These are phyloP conservation scores for Stenodera caucasica DNA, from an alignment of 2,888 invertebrate genomes.

Conservation along the genomic window DNA sequence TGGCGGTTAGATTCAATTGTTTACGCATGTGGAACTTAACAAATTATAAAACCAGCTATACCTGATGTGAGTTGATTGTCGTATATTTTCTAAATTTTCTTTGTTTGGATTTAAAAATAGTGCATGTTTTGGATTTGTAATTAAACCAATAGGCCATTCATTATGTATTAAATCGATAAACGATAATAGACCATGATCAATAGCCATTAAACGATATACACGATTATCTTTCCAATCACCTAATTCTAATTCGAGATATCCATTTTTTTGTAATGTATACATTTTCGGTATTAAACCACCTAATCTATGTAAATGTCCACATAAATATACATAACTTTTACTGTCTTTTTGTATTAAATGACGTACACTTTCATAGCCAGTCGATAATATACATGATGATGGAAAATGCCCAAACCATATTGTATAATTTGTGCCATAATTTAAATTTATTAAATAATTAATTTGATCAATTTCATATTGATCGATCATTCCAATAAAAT, in stretches of 20 bases:
- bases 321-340: conserved; percentile 75
- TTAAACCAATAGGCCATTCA: conserved; percentile 78
- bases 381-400: conserved; percentile 77
- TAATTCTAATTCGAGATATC: conserved; percentile 84
- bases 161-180: conserved; percentile 77
- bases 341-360: conserved; percentile 63
- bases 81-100: conserved; percentile 70
- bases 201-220: conserved; percentile 79
- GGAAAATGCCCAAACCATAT: conserved; percentile 92
- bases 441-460: conserved; percentile 60
- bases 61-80: conserved; percentile 77
- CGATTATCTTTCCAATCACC: conserved; percentile 93
- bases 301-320: conserved; percentile 88
- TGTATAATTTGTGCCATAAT: conserved; percentile 63
- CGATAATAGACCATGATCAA: conserved; percentile 87
- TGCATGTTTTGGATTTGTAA: conserved; percentile 91
- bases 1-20: too few species aligned
- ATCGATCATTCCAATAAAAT: conserved; percentile 80
- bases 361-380: conserved; percentile 59
- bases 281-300: conserved; percentile 78
- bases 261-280: conserved; percentile 83
- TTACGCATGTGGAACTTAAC: too few species aligned
- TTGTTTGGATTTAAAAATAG: conserved; percentile 70
- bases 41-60: conserved; percentile 41
- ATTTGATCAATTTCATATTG: conserved; percentile 62